Evolutionary conservation across 2,888 invertebrate genomes (phyloP), one percentile per base, ranked within the genome.

Genomic region (Phaonia tiefii): DNA sequence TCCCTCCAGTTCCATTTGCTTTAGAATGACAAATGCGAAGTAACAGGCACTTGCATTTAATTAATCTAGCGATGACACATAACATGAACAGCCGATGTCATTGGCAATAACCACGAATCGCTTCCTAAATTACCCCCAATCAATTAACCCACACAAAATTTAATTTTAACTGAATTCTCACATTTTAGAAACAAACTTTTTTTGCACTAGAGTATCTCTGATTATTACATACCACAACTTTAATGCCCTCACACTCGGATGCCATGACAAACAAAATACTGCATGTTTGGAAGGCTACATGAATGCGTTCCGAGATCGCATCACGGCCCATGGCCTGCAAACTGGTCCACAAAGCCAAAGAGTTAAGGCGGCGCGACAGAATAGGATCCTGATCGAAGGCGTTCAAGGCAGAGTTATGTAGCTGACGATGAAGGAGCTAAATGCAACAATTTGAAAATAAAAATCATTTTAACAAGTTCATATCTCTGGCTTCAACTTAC

Each of bases 271-370:
- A 89, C 51, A 91, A 85, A 85, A 93, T 92, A 87, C 94, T 94
- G 87, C 94, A 93, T 83, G 95, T 92, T 85, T 95, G 92, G 90
- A 96, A 96, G 83, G 97, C 95, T 83, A 94, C 93, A 82, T 93
- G 92, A 78, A 98, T 93, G 25, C 95, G 92, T 44, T 92, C 91
- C 63, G 94, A 92, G 13, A 98, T 93, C 0, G 94, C 93, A 74
- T 95, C 94, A 42, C 95, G 92, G 1, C 96, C 96, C 4, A 94
- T 92, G 10, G 94, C 93, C 84, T 95, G 95, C 66, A 97, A 91
- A 70, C 95, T 94, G 25, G 95, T 93, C 98, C 98, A 98, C 72
- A 98, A 91, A 1, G 98, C 95, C 74, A 98, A 91, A 44, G 96
- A 95, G 42, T 95, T 93, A 54, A 97, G 91, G 54, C 96, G 93